Conservation (phyloP, 1,140 invertebrate genomes). For the Cydia amplana region DNA sequence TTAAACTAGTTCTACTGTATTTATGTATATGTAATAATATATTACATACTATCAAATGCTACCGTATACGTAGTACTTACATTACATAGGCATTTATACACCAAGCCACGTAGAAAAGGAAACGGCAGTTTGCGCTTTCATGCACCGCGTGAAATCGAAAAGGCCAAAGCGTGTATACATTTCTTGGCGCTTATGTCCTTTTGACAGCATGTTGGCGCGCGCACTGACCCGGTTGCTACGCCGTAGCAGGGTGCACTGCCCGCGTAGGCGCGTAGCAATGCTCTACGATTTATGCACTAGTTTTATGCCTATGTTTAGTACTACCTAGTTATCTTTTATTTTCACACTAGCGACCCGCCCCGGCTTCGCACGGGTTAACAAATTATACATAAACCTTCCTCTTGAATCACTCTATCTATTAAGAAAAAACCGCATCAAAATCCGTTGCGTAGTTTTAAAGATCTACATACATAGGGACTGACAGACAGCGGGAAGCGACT, state of each 20-base stretch:
- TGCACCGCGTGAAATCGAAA: background rate
- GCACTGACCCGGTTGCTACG: conserved; percentile 71
- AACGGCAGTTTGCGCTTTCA: background rate
- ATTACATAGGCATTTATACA: background rate
- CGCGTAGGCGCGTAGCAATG: conserved; percentile 54
- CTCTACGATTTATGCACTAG: conserved; percentile 14
- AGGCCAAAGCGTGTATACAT: background rate
- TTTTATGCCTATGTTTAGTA: background rate
- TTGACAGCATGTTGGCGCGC: conserved; percentile 16
- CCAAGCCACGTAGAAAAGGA: background rate
- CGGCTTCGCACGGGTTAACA: too few species aligned
- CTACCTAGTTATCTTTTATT: conserved; percentile 1
- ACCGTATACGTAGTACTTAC: background rate
- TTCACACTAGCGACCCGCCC: too few species aligned
- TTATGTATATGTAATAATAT: background rate
- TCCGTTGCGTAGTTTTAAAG: too few species aligned
- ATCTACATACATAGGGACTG: too few species aligned
- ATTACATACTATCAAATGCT: background rate
- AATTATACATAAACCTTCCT: too few species aligned
- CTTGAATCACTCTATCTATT: too few species aligned
- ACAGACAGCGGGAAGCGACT: too few species aligned
- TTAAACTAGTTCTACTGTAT: background rate
- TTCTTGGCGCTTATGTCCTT: background rate
- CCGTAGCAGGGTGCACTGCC: conserved; percentile 65
- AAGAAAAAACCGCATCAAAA: too few species aligned